Percentiles rank a stretch among this genome's conserved stretches.
These are phyloP conservation scores for Amphipoea oculea DNA, from an alignment of 2,888 invertebrate species.

Conservation along the genomic window DNA sequence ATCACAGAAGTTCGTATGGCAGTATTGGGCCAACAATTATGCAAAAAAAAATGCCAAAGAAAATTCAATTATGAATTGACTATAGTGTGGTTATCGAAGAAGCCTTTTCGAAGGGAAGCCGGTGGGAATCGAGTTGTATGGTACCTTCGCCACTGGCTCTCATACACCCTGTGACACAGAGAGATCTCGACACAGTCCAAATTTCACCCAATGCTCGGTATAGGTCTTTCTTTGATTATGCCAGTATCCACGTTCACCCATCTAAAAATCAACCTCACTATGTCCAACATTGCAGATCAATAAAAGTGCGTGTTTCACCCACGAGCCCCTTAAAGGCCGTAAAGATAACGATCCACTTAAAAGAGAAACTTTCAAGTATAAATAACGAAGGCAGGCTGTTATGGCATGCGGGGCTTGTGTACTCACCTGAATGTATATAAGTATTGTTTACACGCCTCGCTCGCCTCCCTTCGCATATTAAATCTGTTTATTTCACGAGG, in stretches of 20 bases:
- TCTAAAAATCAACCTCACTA: neutral
- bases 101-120: too few species aligned
- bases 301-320: slow-evolving; percentile 26
- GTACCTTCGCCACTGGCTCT: too few species aligned
- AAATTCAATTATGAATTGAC: too few species aligned
- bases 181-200: neutral
- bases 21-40: neutral
- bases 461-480: slow-evolving; percentile 55
- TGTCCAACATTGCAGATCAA: slow-evolving; percentile 23
- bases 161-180: neutral
- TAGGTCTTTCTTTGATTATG: neutral
- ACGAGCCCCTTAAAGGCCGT: slow-evolving; percentile 22
- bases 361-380: slow-evolving; percentile 46
- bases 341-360: slow-evolving; percentile 48
- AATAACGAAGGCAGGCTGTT: slow-evolving; percentile 50
- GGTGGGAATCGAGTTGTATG: too few species aligned
- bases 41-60: too few species aligned
- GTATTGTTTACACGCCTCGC: slow-evolving; percentile 50
- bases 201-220: neutral
- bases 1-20: neutral
- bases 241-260: neutral
- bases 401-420: slow-evolving; percentile 31
- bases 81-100: too few species aligned
- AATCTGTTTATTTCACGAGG: slow-evolving; percentile 56
- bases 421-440: slow-evolving; percentile 47